These are phyloP conservation scores for Psittacus erithacus DNA, from an alignment of 2,113 vertebrate genomes.

Conservation along the genomic window DNA sequence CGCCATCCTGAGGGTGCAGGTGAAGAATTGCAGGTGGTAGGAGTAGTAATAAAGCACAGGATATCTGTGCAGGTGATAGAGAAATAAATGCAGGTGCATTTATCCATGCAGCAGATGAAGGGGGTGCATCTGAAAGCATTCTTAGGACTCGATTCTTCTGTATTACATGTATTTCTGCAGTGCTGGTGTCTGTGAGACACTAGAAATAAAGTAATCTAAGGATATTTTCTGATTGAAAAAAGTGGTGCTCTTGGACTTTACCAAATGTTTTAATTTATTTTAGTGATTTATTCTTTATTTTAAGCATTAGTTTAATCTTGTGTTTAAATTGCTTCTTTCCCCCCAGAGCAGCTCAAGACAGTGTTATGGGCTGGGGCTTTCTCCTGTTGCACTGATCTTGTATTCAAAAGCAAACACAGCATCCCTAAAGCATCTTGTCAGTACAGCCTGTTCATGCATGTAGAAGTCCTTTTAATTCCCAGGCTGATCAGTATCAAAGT, in stretches of 20 bases:
- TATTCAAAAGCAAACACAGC: not conserved
- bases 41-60: not conserved
- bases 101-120: not conserved
- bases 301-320: not conserved
- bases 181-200: not conserved
- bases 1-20: too few species aligned
- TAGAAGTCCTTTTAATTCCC: not conserved
- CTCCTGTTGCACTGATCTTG: not conserved
- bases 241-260: fast-evolving
- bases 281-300: not conserved
- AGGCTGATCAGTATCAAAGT: not conserved
- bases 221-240: not conserved
- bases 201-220: not conserved
- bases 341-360: not conserved
- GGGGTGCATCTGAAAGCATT: not conserved
- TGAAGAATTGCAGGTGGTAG: not conserved
- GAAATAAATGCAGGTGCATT: not conserved
- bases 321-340: fast-evolving
- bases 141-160: not conserved
- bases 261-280: not conserved
- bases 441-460: not conserved
- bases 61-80: not conserved
- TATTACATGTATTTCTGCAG: not conserved
- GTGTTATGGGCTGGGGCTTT: not conserved
- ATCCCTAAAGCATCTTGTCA: not conserved